Evolutionary conservation across 2,888 invertebrate genomes (phyloP), one percentile per base, ranked within the genome.

Genomic region (Thereva unica): DNA sequence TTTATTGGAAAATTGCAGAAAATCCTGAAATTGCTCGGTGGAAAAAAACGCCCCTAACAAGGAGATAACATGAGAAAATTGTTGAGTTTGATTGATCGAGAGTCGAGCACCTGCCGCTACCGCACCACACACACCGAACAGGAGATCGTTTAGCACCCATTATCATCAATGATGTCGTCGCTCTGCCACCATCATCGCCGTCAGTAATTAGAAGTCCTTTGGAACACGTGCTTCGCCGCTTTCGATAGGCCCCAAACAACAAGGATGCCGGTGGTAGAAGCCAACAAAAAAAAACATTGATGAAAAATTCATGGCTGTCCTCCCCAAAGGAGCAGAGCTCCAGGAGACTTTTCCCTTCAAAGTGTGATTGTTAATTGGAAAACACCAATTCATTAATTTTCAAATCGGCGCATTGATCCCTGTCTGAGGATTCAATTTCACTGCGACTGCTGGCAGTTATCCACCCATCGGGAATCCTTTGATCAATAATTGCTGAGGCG

Each of bases 371-470:
- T 68, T 68, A 68, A 68, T 68, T 68, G 68, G 68, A 68, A 68
- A 68, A 68, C 64, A 68, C 65, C 64, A 68, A 68, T 68, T 68
- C 68, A 68, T 68, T 68, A 68, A 68, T 68, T 68, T 68, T 64
- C 65, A 65, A 52, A 68, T 68, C 65, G 44, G 54, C 38, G 47
- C 57, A 68, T 59, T 53, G 59, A 64, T 64, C 57, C 55, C 50
- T 8, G 55, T 61, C 61, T 61, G 45, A 61, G 50, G 50, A 50
- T 61, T 61, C 38, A 61, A 61, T 61, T 61, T 61, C 41, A 41
- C 61, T 61, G 49, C 49, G 41, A 61, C 50, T 61, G 61, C 61
- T 41, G 50, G 50, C 8, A 61, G 61, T 50, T 50, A 61, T 50
- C 61, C 10, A 53, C 7, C 40, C 50, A 23, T 23, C 23, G 2